Conservation (phyloP, 2,797 vertebrate genomes). For the Poliocrania exsul region DNA sequence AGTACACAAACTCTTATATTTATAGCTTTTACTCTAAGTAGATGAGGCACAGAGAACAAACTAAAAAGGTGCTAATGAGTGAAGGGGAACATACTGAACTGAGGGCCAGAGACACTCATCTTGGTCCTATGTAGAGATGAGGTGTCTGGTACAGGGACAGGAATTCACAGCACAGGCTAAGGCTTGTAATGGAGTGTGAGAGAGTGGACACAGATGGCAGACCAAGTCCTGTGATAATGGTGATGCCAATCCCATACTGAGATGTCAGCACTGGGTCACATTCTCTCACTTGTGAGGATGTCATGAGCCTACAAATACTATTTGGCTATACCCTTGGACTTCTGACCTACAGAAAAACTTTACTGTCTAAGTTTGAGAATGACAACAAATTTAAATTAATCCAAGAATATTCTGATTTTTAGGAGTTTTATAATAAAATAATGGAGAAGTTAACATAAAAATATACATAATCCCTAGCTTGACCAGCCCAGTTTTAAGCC, state of each 20-base stretch:
- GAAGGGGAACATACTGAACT: background rate
- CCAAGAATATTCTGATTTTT: background rate
- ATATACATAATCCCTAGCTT: background rate
- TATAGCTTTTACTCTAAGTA: background rate
- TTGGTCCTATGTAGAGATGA: background rate
- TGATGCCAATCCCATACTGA: background rate
- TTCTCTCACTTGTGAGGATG: background rate
- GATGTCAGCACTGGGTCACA: background rate
- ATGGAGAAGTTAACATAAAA: background rate
- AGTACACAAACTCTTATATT: background rate
- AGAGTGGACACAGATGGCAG: background rate
- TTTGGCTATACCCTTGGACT: background rate
- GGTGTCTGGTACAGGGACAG: background rate
- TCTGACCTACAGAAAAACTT: background rate
- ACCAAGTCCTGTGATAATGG: fast-evolving
- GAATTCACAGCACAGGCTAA: background rate
- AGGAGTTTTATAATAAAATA: background rate
- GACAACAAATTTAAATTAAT: background rate
- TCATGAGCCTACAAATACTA: fast-evolving
- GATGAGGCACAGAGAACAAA: background rate
- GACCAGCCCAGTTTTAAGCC: background rate
- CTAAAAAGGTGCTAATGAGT: background rate
- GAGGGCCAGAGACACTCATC: background rate
- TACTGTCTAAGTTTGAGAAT: background rate
- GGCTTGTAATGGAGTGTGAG: fast-evolving